Base-by-base conservation (phyloP, 2,113 vertebrate genomes). In the Aspiorhynchus laticeps region DNA sequence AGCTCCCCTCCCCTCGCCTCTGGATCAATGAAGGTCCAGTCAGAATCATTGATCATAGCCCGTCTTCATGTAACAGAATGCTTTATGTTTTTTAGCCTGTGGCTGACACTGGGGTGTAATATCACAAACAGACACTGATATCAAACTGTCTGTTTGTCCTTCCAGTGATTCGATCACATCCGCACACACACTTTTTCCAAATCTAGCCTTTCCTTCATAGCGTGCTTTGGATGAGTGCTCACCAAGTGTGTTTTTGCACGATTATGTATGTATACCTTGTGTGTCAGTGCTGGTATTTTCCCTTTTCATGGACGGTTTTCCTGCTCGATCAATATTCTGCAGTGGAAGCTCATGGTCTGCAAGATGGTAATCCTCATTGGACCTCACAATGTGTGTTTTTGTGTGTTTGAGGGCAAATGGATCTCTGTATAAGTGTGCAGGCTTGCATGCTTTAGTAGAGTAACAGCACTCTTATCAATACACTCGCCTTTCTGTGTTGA, bases 251-350 rank as follows among this genome's bases (percentile, higher is more conserved):
- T 74, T 51, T 36, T 36, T 31, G 8, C 69, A 21, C 14, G n/a
- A 59, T 77, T 41, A 51, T 69, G 61, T 69, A 26, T 83, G 51
- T 71, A 74, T 83, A 36, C 36, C 61, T 5, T 46, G 17, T 61
- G 46, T 88, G 84, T 86, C 81, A 63, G 77, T 83, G 79, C 75
- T 67, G 61, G 73, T 91, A 71, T 91, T 89, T 88, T 84, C 83
- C 84, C 36, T 88, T 89, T 88, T 93, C 89, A 81, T 77, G 87
- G 91, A 91, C 90, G 87, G 81, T 90, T 93, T 90, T 93, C 92
- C 88, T 90, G 83, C 69, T 7, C 59, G 26, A 94, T 95, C 94
- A 86, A 95, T 95, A 93, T 88, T 93, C 90, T 92, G 92, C 91
- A 93, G 92, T 92, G 90, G 85, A 92, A 91, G 89, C 91, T 87